Evolutionary conservation across 92 coral and sea anemone species (phyloP), one percentile per base, ranked within the genome.

Genomic region (Palythoa caribaeorum): DNA sequence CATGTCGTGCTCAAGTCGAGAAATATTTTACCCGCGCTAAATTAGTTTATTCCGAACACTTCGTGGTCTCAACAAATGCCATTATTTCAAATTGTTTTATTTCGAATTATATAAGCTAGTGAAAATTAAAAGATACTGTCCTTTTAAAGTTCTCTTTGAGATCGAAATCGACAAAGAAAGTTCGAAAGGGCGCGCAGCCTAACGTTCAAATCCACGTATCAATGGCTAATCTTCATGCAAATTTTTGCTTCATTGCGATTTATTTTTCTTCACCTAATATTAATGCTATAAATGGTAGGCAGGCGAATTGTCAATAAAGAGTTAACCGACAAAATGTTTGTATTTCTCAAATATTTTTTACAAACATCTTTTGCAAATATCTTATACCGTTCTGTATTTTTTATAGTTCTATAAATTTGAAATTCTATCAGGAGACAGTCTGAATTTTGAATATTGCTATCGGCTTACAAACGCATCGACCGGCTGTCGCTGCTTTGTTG

Each of bases 301-400:
- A 81, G 75, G 86, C 66, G 86, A 14, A 40, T 66, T 19, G 54
- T 63, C 17, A 59, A 19, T 38, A 36, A 79, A 78, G 84, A 78
- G 84, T 28, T 55, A 7, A 9, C 71, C 35, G 38, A 2, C 15
- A 1, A 63, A 17, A 79, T 15, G 48, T 78, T 38, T 50, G 3
- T 15, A 2, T 77, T 78, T 65, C 48, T 44, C 48, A 44, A 44
- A 44, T 44, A 44, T 44, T 44, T 44, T 44, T 2, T n/a, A n/a
- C n/a, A n/a, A n/a, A 44, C 6, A 44, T 44, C 5, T 44, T 7
- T 44, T 2, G 47, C 2, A 2, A 44, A 44, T 44, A 44, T 44
- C 48, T 4, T 44, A 44, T 2, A 0, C 6, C 48, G 6, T 44
- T 44, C 3, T 44, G 3, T n/a, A n/a, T n/a, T n/a, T n/a, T n/a